phyloP scores from a whole-genome alignment of 2,797 vertebrate genomes.

The Novumbra hubbsi region DNA sequence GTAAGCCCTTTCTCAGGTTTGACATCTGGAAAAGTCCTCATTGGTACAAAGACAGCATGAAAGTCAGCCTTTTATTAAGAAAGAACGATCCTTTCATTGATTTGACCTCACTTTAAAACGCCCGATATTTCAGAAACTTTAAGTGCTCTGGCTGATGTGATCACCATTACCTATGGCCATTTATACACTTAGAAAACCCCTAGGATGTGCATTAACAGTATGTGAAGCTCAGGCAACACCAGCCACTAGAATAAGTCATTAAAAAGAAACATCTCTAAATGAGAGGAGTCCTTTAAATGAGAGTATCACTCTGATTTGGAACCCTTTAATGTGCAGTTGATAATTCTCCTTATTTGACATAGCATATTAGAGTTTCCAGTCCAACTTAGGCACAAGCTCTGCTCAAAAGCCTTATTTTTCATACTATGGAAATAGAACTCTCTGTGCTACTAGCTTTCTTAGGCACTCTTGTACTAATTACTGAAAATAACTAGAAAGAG shows the following conservation, averaged over 20 bases:
- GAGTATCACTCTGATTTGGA: not conserved
- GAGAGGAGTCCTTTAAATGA: slow-evolving; percentile 7
- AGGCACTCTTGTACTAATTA: not conserved
- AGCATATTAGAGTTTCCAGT: not conserved
- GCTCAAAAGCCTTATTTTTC: not conserved
- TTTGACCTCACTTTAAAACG: slow-evolving; percentile 36
- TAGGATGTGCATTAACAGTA: slow-evolving; percentile 6
- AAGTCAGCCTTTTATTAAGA: slow-evolving; percentile 48
- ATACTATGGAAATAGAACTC: not conserved
- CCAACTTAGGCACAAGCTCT: not conserved
- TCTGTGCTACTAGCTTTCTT: not conserved
- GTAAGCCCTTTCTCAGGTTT: not conserved
- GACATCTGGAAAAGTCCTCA: slow-evolving; percentile 27
- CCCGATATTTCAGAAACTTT: slow-evolving; percentile 30
- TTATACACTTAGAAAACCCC: slow-evolving; percentile 11
- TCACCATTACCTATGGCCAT: slow-evolving; percentile 24
- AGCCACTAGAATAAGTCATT: slow-evolving; percentile 20
- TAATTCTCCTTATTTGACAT: not conserved
- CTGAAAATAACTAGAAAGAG: not conserved
- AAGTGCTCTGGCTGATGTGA: slow-evolving; percentile 34
- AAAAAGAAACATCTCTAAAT: slow-evolving; percentile 12
- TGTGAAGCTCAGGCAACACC: not conserved
- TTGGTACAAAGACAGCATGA: slow-evolving; percentile 40
- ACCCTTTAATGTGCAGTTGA: not conserved
- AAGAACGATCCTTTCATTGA: slow-evolving; percentile 51